phyloP scores from a whole-genome alignment of 2,797 vertebrate species.

The Austrolebias charrua region DNA sequence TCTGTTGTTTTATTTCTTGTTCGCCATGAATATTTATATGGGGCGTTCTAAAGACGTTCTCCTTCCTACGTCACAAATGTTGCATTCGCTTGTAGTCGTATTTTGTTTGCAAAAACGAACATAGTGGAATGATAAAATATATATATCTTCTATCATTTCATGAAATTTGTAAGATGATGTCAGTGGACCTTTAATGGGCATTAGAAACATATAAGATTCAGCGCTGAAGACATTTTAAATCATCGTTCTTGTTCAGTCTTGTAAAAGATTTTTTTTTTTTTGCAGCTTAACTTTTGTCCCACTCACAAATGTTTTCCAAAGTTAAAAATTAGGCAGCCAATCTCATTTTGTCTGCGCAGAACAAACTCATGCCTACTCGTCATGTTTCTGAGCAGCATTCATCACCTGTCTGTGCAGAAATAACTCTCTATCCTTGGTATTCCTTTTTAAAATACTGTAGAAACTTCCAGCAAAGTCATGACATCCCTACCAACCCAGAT shows the following conservation, averaged over 20 bases:
- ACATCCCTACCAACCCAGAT: slow-evolving; percentile 7
- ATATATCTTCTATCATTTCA: too few relatives aligned
- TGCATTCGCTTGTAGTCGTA: too few relatives aligned
- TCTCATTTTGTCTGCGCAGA: slow-evolving; percentile 3
- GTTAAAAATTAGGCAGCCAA: slow-evolving; percentile 10
- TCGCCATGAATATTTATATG: too few relatives aligned
- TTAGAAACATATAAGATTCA: slow-evolving; percentile 33
- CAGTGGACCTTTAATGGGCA: too few relatives aligned
- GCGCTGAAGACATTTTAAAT: slow-evolving; percentile 23
- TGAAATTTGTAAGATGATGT: too few relatives aligned
- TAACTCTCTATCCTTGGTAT: slow-evolving; percentile 14
- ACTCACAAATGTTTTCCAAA: slow-evolving; percentile 29
- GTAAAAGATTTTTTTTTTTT: slow-evolving; percentile 29
- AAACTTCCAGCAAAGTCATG: background rate
- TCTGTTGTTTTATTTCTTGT: too few relatives aligned
- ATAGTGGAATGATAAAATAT: too few relatives aligned
- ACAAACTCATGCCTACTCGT: slow-evolving; percentile 12
- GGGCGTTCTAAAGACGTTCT: too few relatives aligned
- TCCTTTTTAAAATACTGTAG: too few relatives aligned
- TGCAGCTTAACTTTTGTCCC: slow-evolving; percentile 8
- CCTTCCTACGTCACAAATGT: too few relatives aligned
- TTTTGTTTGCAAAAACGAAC: too few relatives aligned
- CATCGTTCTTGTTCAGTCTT: slow-evolving; percentile 17
- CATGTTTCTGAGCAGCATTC: slow-evolving; percentile 20
- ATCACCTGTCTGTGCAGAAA: slow-evolving; percentile 17